Conservation (phyloP, 2,888 invertebrate genomes). For the Tipula lateralis region DNA sequence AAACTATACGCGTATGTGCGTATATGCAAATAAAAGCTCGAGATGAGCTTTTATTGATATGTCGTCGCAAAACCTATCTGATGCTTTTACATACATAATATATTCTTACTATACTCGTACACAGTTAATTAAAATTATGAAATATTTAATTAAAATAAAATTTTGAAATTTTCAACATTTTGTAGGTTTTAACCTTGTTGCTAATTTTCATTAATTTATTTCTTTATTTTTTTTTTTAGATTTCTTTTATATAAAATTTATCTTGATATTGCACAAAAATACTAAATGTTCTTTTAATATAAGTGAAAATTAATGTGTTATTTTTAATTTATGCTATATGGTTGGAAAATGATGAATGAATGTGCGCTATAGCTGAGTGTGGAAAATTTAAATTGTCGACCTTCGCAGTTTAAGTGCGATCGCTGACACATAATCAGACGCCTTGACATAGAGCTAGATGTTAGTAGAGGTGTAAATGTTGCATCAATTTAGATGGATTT, state of each 20-base stretch:
- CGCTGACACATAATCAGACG: too few relatives aligned
- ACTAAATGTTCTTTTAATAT: neutral
- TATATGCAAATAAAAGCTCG: neutral
- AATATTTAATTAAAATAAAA: neutral
- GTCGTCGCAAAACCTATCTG: neutral
- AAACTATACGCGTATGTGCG: neutral
- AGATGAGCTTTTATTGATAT: neutral
- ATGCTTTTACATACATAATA: neutral
- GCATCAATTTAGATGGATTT: too few relatives aligned
- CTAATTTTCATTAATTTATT: conserved; percentile 19
- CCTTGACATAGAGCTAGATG: too few relatives aligned
- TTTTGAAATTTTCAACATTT: neutral
- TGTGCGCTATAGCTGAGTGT: neutral
- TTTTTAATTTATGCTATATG: neutral
- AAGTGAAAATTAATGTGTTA: neutral
- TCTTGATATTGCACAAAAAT: conserved; percentile 16
- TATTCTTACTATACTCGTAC: neutral
- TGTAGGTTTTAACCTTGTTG: conserved; percentile 24
- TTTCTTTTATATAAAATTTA: conserved; percentile 7
- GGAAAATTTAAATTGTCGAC: neutral
- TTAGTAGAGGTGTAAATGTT: too few relatives aligned
- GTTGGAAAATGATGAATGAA: neutral
- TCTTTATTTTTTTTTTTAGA: neutral
- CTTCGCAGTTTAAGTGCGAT: neutral
- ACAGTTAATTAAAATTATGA: neutral